Evolutionary conservation across 2,888 invertebrate genomes (phyloP).

Genomic region (Penaeus monodon): DNA sequence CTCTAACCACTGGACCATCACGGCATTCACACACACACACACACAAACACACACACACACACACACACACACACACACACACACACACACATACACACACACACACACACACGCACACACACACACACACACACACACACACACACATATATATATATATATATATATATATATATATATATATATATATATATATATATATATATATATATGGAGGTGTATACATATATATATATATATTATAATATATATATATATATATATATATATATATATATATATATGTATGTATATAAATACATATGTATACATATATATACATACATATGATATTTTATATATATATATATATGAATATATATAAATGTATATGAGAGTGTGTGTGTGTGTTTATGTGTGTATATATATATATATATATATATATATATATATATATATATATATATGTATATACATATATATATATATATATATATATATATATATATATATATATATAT

Average conservation of each 20-base stretch:
- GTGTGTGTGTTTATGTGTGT: slow-evolving; percentile 12
- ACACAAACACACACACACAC: too few species aligned
- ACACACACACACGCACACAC: slow-evolving; percentile 27
- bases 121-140: slow-evolving; percentile 26
- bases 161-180: too few species aligned
- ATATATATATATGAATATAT: slow-evolving; percentile 39
- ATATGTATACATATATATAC: slow-evolving; percentile 34
- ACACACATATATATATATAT: slow-evolving; percentile 31
- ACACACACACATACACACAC: neutral
- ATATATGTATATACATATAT: slow-evolving; percentile 33
- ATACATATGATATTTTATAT: neutral
- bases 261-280: too few species aligned
- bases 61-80: too few species aligned
- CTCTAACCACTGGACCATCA: too few species aligned
- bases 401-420: slow-evolving; percentile 33
- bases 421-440: slow-evolving; percentile 27
- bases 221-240: too few species aligned
- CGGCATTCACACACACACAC: too few species aligned
- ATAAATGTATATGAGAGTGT: slow-evolving; percentile 22
- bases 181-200: too few species aligned
- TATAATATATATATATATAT: too few species aligned
- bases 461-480: slow-evolving; percentile 12
- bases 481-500: slow-evolving; percentile 25
- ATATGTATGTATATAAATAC: too few species aligned
- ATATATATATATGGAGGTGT: too few species aligned